phyloP scores from a whole-genome alignment of 2,888 invertebrate genomes.

The Sarcophaga caerulescens region DNA sequence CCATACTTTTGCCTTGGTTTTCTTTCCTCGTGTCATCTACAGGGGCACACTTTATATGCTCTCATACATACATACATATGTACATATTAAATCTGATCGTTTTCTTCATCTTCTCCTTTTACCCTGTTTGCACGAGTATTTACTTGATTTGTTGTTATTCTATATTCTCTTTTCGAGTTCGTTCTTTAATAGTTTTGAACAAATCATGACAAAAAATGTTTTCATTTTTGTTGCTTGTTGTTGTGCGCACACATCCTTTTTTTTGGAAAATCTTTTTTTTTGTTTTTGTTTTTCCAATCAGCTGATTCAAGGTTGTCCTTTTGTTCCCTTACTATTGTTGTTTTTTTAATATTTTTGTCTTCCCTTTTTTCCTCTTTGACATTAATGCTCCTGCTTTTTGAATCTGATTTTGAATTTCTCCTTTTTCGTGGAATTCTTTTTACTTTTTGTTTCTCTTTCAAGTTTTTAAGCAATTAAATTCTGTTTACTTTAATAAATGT shows the following conservation, averaged over 20 bases:
- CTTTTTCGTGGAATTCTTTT: too few species aligned
- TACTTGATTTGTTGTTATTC: constrained; percentile 28
- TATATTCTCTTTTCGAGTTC: background rate
- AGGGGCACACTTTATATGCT: constrained; percentile 56
- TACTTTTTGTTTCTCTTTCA: too few species aligned
- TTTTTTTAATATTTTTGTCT: background rate
- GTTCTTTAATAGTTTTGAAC: constrained; percentile 38
- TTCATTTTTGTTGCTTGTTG: constrained; percentile 24
- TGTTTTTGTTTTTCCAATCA: constrained; percentile 38
- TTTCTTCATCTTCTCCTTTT: background rate
- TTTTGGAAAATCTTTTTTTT: background rate
- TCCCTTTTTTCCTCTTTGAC: constrained; percentile 22
- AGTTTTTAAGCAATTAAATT: too few species aligned
- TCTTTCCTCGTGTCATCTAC: constrained; percentile 56
- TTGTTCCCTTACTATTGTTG: background rate
- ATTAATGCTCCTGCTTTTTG: too few species aligned
- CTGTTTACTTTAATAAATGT: too few species aligned
- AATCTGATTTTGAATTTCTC: too few species aligned
- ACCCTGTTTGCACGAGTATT: constrained; percentile 42
- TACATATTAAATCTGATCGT: constrained; percentile 9
- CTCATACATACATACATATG: too few species aligned
- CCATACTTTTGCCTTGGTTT: constrained; percentile 9
- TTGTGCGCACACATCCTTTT: constrained; percentile 13
- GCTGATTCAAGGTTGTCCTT: constrained; percentile 64
- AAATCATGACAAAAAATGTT: constrained; percentile 49